Evolutionary conservation across 2,888 invertebrate species (phyloP).

Genomic region (Athetis lepigone): DNA sequence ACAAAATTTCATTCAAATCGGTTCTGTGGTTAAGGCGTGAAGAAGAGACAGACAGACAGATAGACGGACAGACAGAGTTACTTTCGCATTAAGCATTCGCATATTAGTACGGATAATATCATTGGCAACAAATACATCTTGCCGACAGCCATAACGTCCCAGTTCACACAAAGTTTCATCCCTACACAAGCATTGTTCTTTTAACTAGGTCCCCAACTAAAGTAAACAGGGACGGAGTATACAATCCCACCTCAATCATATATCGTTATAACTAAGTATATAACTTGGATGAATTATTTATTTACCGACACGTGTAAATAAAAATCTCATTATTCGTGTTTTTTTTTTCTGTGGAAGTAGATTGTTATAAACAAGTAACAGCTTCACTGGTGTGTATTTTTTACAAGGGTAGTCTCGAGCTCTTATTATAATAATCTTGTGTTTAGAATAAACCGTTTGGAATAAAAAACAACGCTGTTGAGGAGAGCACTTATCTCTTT

Average conservation of each 20-base stretch:
- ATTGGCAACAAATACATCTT: no score
- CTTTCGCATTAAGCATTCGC: no score
- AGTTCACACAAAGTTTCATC: constrained; percentile 20
- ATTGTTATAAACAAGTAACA: constrained; percentile 1
- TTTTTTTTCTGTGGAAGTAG: constrained; percentile 15
- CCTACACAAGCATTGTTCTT: constrained; percentile 28
- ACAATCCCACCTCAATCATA: constrained; percentile 51
- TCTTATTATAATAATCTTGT: no score
- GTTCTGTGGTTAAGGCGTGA: no score
- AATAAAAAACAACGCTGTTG: no score
- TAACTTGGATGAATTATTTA: constrained; percentile 42
- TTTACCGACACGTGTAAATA: constrained; percentile 34
- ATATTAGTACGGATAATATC: no score
- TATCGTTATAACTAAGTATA: constrained; percentile 33
- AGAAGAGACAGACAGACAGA: no score
- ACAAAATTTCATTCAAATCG: no score
- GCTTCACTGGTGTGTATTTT: neutral
- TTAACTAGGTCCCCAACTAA: constrained; percentile 47
- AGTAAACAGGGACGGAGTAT: constrained; percentile 33
- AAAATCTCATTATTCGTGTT: constrained; percentile 11
- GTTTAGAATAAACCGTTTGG: no score
- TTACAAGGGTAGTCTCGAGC: no score
- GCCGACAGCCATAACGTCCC: neutral
- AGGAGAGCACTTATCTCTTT: no score
- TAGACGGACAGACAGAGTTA: no score